Evolutionary conservation across 2,888 invertebrate species (phyloP), one percentile per base, ranked within the genome.

Genomic region (Idaea biselata): DNA sequence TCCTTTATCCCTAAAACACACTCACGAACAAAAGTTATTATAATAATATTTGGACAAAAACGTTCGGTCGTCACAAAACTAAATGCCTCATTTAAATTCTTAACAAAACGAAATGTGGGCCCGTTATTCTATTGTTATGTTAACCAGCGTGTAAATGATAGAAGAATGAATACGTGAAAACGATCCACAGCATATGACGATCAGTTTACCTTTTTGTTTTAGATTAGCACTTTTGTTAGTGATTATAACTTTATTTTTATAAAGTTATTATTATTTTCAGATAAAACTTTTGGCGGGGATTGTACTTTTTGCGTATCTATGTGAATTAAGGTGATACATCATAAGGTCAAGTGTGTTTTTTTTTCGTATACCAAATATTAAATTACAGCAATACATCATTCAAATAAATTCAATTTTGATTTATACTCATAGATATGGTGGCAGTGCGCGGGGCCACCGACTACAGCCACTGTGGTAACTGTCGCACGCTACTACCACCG

Each of bases 91-190:
- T 60, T 60, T 60, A 60, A 65, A 65, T 60, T 60, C 60, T 62
- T 54, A 32, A 55, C 57, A 60, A 59, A 59, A 44, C 59, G n/a
- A 58, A 58, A 57, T 65, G 57, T 32, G 62, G 55, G 62, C 55
- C 57, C 55, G 57, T 64, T 60, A 60, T 58, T 60, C 53, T 58
- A 61, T 65, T 65, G 65, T 65, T 58, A 63, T 65, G 63, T 60
- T 61, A 65, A 63, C 60, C 61, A 59, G 57, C 61, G 55, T 33
- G 57, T 60, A 63, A 60, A 63, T 57, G 65, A 62, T 54, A 53
- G 53, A 65, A 60, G 58, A 33, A 65, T 60, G 44, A 65, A 63
- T 59, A 53, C 18, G 17, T 56, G 56, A 44, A 44, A 44, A 44
- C 44, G 18, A 14, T 16, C 8, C 17, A 58, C 25, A 18, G 44